Base-by-base conservation (phyloP, 1,140 invertebrate genomes). In the Carposina sasakii region DNA sequence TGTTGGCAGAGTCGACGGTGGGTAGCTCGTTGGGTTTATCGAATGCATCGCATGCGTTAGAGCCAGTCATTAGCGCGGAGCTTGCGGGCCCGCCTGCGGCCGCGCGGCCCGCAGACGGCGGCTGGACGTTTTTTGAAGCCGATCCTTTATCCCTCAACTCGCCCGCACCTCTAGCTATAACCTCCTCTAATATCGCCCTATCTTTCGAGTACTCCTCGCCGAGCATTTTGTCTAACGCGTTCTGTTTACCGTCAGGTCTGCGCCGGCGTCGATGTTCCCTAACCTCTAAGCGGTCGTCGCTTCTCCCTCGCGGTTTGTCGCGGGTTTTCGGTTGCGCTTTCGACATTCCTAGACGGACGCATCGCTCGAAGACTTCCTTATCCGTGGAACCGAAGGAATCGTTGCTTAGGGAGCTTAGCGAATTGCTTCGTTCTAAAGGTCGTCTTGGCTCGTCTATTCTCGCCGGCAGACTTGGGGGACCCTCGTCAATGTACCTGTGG, bases 311-410 rank as follows among this genome's bases (percentile, higher is more conserved):
- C 23, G 42, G 16, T 9, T 67, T 63, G n/a, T 68, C 69, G 4
- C 57, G 51, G 64, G 66, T 76, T 23, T 62, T 66, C 2, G 63
- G 51, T 22, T 57, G 63, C 1, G 67, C 52, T 28, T 67, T 70
- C 6, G 66, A 54, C 88, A 92, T 89, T 15, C 90, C 91, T 26
- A 89, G 88, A 30, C 89, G 89, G 23, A 94, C 95, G 66, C 93
- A 94, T 36, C 94, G 87, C 59, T 95, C 92, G 34, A 96, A 86
- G 1, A 96, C 84, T 63, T 91, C 90, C 53, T 90, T 90, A 52
- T 93, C 91, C 12, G 90, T 90, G 0, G 91, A 91, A 45, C 90
- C 89, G 54, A 91, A 87, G 0, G 90, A 91, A 54, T 88, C 90
- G 63, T 89, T 90, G 77, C 84, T 91, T 52, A 83, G 78, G 9